A percentile compares a stretch with the other conserved stretches of the same genome.
phyloP scores from a whole-genome alignment of 2,113 vertebrate genomes.

The Hippocampus abdominalis region DNA sequence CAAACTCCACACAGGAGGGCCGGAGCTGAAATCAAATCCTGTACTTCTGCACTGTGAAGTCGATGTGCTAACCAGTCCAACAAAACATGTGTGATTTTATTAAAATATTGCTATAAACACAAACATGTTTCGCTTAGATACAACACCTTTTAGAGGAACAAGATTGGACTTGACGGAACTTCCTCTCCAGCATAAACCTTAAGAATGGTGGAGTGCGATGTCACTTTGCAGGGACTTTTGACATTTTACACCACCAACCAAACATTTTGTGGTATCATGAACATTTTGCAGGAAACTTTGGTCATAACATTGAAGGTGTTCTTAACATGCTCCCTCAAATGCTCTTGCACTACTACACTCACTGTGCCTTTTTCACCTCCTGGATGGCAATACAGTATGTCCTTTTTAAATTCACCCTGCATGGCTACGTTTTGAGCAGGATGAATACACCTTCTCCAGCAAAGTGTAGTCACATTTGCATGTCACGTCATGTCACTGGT shows the following conservation, averaged over 20 bases:
- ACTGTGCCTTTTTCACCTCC: not conserved
- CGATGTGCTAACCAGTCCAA: too few species aligned
- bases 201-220: not conserved
- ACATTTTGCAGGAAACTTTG: not conserved
- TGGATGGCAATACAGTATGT: slow-evolving; percentile 2
- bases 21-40: too few species aligned
- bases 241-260: not conserved
- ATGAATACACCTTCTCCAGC: not conserved
- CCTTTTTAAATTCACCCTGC: slow-evolving; percentile 13
- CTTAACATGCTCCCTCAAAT: slow-evolving; percentile 18
- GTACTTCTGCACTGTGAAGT: too few species aligned
- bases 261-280: not conserved
- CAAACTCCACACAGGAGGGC: too few species aligned
- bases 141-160: too few species aligned
- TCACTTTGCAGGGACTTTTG: not conserved
- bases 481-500: not conserved
- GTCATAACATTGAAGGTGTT: slow-evolving; percentile 13
- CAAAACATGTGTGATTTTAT: too few species aligned
- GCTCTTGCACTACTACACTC: not conserved
- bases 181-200: too few species aligned
- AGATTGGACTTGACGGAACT: too few species aligned
- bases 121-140: too few species aligned
- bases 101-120: too few species aligned
- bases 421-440: slow-evolving; percentile 1
- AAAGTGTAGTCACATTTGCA: not conserved